Evolutionary conservation across 1,140 invertebrate genomes (phyloP).

Genomic region (Oryzaephilus surinamensis): DNA sequence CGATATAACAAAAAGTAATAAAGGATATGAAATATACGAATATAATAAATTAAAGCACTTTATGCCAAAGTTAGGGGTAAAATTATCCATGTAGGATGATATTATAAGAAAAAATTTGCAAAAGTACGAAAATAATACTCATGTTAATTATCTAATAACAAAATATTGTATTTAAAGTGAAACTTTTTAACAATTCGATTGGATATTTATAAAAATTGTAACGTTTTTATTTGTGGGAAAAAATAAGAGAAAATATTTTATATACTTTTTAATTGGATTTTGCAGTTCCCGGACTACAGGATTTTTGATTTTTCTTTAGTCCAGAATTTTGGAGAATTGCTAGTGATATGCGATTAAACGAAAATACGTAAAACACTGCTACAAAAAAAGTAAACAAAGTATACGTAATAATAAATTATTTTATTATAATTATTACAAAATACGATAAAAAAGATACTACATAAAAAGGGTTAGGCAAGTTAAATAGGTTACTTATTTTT

Average conservation of each 20-base stretch:
- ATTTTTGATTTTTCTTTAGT: too few species aligned
- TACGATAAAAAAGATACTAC: slow-evolving; percentile 3
- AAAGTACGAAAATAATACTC: background rate
- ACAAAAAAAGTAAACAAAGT: slow-evolving; percentile 31
- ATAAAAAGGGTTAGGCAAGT: slow-evolving; percentile 20
- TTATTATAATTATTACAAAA: slow-evolving; percentile 21
- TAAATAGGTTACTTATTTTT: slow-evolving; percentile 20
- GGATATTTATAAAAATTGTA: slow-evolving; percentile 3
- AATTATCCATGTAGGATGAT: slow-evolving; percentile 32
- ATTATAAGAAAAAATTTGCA: background rate
- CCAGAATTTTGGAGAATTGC: slow-evolving; percentile 12
- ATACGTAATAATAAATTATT: slow-evolving; percentile 30
- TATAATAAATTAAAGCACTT: slow-evolving; percentile 32
- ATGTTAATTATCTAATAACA: slow-evolving; percentile 17
- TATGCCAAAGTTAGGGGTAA: slow-evolving; percentile 37
- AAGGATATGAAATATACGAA: slow-evolving; percentile 39
- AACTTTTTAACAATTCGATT: slow-evolving; percentile 10
- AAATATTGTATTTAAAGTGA: slow-evolving; percentile 17
- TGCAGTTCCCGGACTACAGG: background rate
- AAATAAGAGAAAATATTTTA: slow-evolving; percentile 25
- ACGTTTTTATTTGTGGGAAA: slow-evolving; percentile 7
- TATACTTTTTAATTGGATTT: slow-evolving; percentile 22
- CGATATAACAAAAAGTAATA: slow-evolving; percentile 21
- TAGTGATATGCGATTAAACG: slow-evolving; percentile 29
- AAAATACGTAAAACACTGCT: slow-evolving; percentile 33